phyloP scores from a whole-genome alignment of 2,888 invertebrate genomes.

The Dryobotodes eremita region DNA sequence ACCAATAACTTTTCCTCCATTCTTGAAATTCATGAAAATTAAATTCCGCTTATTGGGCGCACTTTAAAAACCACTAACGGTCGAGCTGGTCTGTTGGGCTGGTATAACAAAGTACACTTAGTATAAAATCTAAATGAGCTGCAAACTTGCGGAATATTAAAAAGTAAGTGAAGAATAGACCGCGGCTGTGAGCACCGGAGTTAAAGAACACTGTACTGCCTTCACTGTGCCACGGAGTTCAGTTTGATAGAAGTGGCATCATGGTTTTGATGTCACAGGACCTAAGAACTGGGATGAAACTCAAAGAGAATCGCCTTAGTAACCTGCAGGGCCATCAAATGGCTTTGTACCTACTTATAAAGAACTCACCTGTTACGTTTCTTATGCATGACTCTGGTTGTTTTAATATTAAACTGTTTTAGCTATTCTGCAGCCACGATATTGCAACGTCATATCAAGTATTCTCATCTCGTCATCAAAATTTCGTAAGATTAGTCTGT shows the following conservation, averaged over 20 bases:
- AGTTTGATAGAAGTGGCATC: slow-evolving; percentile 63
- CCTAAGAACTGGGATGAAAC: neutral
- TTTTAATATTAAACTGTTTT: too few species aligned
- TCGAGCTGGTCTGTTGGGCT: slow-evolving; percentile 40
- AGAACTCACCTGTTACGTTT: neutral
- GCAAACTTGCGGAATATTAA: slow-evolving; percentile 85
- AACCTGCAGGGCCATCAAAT: neutral
- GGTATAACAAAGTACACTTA: slow-evolving; percentile 71
- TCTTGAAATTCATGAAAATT: slow-evolving; percentile 46
- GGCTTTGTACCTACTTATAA: neutral
- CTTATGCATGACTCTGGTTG: too few species aligned
- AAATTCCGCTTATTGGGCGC: slow-evolving; percentile 55
- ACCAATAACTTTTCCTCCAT: neutral
- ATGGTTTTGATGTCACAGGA: too few species aligned
- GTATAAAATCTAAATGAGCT: slow-evolving; percentile 82
- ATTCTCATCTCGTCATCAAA: neutral
- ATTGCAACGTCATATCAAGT: neutral
- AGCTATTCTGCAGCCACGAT: too few species aligned
- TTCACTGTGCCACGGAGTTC: slow-evolving; percentile 49
- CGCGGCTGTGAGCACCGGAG: slow-evolving; percentile 79
- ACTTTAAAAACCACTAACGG: slow-evolving; percentile 59
- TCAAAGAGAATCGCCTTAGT: neutral
- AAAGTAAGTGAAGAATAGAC: slow-evolving; percentile 83
- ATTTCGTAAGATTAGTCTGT: too few species aligned
- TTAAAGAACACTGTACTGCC: slow-evolving; percentile 76